These are phyloP conservation scores for Vanessa tameamea DNA, from an alignment of 1,140 invertebrate species.

Conservation along the genomic window DNA sequence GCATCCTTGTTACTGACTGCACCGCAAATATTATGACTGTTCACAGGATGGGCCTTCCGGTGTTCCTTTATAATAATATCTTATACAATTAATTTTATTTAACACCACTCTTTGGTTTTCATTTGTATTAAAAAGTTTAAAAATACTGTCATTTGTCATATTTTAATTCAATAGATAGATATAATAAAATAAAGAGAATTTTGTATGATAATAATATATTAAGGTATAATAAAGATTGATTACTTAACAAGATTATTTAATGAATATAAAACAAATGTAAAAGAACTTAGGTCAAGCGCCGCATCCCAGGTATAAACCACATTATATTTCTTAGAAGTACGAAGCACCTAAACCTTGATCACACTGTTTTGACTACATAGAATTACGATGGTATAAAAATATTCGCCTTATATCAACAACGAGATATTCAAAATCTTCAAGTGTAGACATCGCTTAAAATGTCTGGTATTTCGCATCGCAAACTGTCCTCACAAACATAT, in stretches of 20 bases:
- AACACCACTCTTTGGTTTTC: too few relatives aligned
- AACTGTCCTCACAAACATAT: slow-evolving; percentile 5
- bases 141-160: too few relatives aligned
- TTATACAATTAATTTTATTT: neutral
- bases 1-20: neutral
- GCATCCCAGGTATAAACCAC: slow-evolving; percentile 3
- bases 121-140: too few relatives aligned
- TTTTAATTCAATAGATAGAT: too few relatives aligned
- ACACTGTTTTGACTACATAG: slow-evolving; percentile 21
- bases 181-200: too few relatives aligned
- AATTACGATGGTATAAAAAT: slow-evolving; percentile 19
- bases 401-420: neutral
- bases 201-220: too few relatives aligned
- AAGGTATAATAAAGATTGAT: too few relatives aligned
- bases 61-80: slow-evolving; percentile 8
- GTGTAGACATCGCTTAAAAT: neutral
- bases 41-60: slow-evolving; percentile 15
- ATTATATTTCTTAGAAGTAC: slow-evolving; percentile 21
- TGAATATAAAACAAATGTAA: neutral
- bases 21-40: slow-evolving; percentile 26
- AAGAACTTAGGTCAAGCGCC: neutral
- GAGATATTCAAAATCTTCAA: neutral
- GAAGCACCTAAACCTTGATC: slow-evolving; percentile 11
- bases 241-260: neutral
- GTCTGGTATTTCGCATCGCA: slow-evolving; percentile 1